These are phyloP conservation scores for Gnathonemus longibarbis DNA, from an alignment of 2,113 vertebrate genomes.

Conservation along the genomic window DNA sequence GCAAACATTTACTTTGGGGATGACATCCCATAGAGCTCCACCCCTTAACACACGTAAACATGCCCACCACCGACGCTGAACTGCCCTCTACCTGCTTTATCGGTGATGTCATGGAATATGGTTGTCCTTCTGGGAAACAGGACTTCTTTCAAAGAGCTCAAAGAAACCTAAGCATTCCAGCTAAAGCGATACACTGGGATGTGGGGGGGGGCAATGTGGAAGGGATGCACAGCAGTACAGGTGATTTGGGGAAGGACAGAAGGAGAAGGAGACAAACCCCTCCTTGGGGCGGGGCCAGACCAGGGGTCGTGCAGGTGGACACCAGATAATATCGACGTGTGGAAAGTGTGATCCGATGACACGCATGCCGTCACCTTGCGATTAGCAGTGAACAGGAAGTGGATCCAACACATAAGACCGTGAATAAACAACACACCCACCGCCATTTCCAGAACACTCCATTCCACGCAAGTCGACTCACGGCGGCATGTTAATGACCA, in stretches of 20 bases:
- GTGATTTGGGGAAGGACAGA: background rate
- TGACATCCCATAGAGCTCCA: background rate
- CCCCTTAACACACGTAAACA: background rate
- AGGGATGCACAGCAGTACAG: background rate
- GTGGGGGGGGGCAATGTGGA: background rate
- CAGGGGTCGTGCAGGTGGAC: background rate
- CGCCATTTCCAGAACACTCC: background rate
- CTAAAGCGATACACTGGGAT: background rate
- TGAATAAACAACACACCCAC: background rate
- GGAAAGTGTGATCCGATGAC: background rate
- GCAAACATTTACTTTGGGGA: background rate
- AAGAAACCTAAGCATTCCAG: background rate
- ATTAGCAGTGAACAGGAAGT: background rate
- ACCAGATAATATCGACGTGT: no score
- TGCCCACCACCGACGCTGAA: background rate
- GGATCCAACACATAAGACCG: background rate
- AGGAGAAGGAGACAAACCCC: background rate
- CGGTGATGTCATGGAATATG: background rate
- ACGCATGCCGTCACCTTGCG: background rate
- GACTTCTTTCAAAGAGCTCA: background rate
- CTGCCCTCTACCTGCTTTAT: background rate
- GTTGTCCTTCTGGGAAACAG: background rate
- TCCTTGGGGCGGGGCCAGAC: background rate
- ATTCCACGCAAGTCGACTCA: background rate
- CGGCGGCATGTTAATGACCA: constrained; percentile 18